Evolutionary conservation across 2,888 invertebrate genomes (phyloP), one percentile per base, ranked within the genome.

Genomic region (Eulithis prunata): DNA sequence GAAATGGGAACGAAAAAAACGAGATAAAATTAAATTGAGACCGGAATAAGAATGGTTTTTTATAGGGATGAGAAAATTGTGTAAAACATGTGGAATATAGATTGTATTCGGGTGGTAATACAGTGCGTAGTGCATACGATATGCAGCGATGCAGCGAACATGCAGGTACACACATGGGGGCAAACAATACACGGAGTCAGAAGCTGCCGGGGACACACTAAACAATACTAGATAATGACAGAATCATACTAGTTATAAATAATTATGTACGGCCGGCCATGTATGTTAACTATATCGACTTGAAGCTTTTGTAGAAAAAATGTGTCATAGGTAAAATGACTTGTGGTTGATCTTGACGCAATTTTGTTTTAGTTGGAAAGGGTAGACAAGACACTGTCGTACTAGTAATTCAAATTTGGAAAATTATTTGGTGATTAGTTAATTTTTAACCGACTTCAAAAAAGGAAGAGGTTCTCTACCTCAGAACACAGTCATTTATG

Each of bases 161-260:
- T 88, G 89, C 90, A 81, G 82, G 82, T 81, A 83, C 78, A 86
- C 82, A 89, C 89, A 90, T 88, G 88, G 88, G 88, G 86, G 80
- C 84, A 87, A 85, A 88, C 87, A 82, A 87, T 82, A 89, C 83
- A 81, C 66, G 77, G 83, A 80, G 83, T 89, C 78, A 87, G 86
- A 89, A 89, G 88, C 89, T 82, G 80, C 68, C 57, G 63, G 69
- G 65, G 79, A 70, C 75, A 67, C 70, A 74, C 75, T 66, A 69
- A 73, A 77, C 63, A 75, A 69, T 67, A 75, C 69, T 66, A 71
- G 65, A 64, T 60, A 55, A 65, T 12, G 59, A 62, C 68, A 63
- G 60, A 67, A 69, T 64, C 69, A 68, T 47, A 64, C 54, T 62
- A 62, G 68, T 68, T 66, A 47, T 32, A 51, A 47, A 21, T 21